phyloP scores from a whole-genome alignment of 2,888 invertebrate species.

The Leptodirus hochenwartii region DNA sequence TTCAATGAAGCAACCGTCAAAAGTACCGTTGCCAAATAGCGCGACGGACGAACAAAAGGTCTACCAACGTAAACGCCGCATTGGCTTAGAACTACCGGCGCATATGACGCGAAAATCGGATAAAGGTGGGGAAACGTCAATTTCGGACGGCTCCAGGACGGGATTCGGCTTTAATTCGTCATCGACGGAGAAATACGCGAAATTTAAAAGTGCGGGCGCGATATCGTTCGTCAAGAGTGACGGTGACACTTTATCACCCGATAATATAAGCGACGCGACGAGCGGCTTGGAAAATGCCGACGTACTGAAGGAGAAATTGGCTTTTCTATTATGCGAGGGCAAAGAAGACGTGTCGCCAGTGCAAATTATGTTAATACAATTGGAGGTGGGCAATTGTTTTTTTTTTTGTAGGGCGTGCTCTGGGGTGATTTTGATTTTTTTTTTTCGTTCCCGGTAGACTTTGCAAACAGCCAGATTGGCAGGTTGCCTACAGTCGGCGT shows the following conservation, averaged over 20 bases:
- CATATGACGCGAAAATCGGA: conserved; percentile 12
- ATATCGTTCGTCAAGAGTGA: conserved; percentile 20
- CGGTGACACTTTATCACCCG: too few species aligned
- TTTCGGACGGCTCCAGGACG: conserved; percentile 13
- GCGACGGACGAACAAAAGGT: conserved; percentile 24
- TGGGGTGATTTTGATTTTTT: neutral
- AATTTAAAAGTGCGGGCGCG: conserved; percentile 25
- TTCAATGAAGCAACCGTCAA: neutral
- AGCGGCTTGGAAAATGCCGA: too few species aligned
- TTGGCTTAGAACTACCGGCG: conserved; percentile 27
- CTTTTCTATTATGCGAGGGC: conserved; percentile 37
- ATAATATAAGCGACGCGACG: too few species aligned
- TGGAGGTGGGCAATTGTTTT: conserved; percentile 28
- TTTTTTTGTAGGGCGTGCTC: neutral
- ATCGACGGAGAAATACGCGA: conserved; percentile 15
- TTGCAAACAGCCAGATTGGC: conserved; percentile 41
- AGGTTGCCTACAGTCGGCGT: conserved; percentile 36
- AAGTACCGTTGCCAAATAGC: conserved; percentile 9
- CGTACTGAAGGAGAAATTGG: conserved; percentile 38
- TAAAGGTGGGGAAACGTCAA: conserved; percentile 7
- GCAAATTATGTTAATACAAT: conserved; percentile 39
- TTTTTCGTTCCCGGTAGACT: conserved; percentile 30
- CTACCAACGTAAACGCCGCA: conserved; percentile 34
- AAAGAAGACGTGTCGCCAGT: conserved; percentile 34
- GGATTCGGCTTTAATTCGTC: conserved; percentile 17